Evolutionary conservation across 2,797 vertebrate species (phyloP).

Genomic region (Kryptolebias ocellatus): DNA sequence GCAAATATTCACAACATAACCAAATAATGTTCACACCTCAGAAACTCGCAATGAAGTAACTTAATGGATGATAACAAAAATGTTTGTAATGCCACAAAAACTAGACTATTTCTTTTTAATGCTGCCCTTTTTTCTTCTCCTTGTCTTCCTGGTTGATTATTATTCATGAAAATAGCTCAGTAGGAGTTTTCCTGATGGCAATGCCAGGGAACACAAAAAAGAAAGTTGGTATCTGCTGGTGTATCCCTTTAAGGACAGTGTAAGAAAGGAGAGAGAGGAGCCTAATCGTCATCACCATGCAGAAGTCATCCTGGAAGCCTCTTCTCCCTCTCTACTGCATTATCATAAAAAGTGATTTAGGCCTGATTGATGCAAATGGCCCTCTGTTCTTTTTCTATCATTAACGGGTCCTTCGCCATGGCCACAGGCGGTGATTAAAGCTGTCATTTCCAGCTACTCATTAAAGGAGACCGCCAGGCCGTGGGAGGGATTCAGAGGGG

Average conservation of each 20-base stretch:
- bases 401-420: constrained; percentile 95
- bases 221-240: constrained; percentile 15
- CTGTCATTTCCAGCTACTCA: constrained; percentile 99
- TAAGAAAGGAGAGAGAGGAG: constrained; percentile 42
- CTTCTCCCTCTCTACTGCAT: constrained; percentile 89
- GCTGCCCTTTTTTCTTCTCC: not conserved
- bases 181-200: constrained; percentile 5
- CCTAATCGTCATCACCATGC: constrained; percentile 84
- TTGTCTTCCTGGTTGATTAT: not conserved
- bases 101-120: no score
- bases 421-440: constrained; percentile 99
- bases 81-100: no score
- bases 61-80: no score
- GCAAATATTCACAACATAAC: no score
- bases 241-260: constrained; percentile 57
- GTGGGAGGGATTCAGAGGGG: constrained; percentile 82
- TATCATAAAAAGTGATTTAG: constrained; percentile 99
- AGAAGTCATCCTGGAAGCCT: constrained; percentile 89
- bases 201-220: constrained; percentile 1
- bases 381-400: constrained; percentile 98
- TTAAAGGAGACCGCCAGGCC: constrained; percentile 91
- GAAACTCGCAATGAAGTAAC: no score
- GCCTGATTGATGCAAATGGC: constrained; percentile 99
- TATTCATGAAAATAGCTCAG: not conserved
- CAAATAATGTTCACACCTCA: no score